Evolutionary conservation across 2,888 invertebrate genomes (phyloP).

Genomic region (Dione vanillae): DNA sequence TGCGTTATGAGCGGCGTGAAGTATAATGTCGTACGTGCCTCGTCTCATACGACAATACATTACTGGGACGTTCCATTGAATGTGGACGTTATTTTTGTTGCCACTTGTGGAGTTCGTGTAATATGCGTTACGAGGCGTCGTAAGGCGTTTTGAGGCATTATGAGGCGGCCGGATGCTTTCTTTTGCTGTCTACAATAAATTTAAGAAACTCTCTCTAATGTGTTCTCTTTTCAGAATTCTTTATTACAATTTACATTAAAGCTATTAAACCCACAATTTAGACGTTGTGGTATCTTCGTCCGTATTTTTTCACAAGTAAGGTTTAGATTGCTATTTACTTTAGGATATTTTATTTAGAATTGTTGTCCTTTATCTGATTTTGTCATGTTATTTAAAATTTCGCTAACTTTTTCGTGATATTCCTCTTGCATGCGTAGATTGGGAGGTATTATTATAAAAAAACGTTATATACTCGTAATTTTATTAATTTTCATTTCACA

Average conservation of each 20-base stretch:
- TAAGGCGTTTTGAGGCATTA: not conserved
- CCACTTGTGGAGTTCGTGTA: constrained; percentile 17
- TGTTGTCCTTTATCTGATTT: constrained; percentile 4
- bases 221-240: not conserved
- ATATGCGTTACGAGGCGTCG: not conserved
- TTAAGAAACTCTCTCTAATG: not conserved
- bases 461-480: no score
- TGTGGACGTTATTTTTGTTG: constrained; percentile 7
- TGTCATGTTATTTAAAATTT: constrained; percentile 9
- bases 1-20: no score
- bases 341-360: not conserved
- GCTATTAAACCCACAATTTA: not conserved
- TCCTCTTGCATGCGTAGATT: no score
- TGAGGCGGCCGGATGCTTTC: no score
- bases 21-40: not conserved
- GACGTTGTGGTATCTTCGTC: not conserved
- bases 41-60: not conserved
- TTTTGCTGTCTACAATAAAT: constrained; percentile 5
- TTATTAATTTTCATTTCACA: no score
- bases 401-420: constrained; percentile 9
- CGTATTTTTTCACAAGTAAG: not conserved
- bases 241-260: constrained; percentile 11
- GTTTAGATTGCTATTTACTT: no score
- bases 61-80: not conserved
- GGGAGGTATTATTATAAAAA: no score